Base-by-base conservation (phyloP, 2,888 invertebrate genomes). In the Uloborus plumipes region DNA sequence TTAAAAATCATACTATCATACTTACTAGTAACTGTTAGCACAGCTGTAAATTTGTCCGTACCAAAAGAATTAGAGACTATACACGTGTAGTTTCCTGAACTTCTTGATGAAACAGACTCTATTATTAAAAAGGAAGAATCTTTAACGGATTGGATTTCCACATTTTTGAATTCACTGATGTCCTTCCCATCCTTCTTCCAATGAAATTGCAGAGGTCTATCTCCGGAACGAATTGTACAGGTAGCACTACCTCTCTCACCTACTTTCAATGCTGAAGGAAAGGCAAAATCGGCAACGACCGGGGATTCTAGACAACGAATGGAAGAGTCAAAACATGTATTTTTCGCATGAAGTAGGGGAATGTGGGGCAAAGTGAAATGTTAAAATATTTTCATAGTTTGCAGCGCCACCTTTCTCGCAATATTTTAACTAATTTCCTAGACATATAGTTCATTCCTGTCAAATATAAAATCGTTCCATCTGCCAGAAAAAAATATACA, bases 211-310 rank as follows among this genome's bases (percentile, higher is more conserved):
- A 85, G 47, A 22, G 85, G 85, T 66, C 79, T 80, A 51, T 85
- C 84, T 39, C 85, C 85, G 47, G 76, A 67, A 58, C 72, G 78
- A 20, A 85, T 71, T 20, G 83, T 66, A 61, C 85, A 85, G 59
- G 81, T 78, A 18, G 84, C 71, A 62, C 84, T 78, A 14, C 80
- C 85, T 66, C 84, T 73, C 62, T 76, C 78, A 18, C 85, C 85
- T 51, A 62, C 64, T 73, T 62, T 73, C n/a, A 73, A 50, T 11
- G 62, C 64, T 26, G 62, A 18, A n/a, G 73, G 64, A 64, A 73
- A 73, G 4, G 31, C 31, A 26, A 73, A 73, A 11, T 50, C 51
- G 15, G 51, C 62, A 6, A 73, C 59, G 2, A 64, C 62, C n/a
- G 73, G 73, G 11, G 62, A 50, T 18, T 73, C 73, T 73, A 53